Conservation (phyloP, 1,140 invertebrate species). For the Drosophila melanica region DNA sequence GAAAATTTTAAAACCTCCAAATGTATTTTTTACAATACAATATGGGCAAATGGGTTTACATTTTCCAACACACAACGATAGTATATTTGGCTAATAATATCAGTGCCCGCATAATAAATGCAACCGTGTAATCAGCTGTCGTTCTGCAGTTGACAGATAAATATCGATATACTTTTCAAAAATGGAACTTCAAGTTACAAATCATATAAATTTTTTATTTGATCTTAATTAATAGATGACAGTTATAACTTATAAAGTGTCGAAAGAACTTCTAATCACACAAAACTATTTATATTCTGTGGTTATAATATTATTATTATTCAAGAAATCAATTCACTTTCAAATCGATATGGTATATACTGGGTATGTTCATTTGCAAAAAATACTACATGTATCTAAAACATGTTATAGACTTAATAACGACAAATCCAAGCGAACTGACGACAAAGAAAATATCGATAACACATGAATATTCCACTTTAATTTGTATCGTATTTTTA, state of each 20-base stretch:
- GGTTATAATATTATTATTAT: not conserved
- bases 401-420: not conserved
- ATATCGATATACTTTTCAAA: not conserved
- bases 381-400: not conserved
- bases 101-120: constrained; percentile 11
- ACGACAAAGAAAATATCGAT: constrained; percentile 11
- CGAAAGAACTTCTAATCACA: not conserved
- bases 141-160: not conserved
- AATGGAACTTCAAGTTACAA: not conserved
- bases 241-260: not conserved
- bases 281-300: too few relatives aligned
- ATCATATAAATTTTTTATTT: not conserved
- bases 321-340: not conserved
- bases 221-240: too few relatives aligned
- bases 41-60: too few relatives aligned
- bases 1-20: constrained; percentile 11
- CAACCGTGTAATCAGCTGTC: constrained; percentile 3
- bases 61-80: constrained; percentile 10
- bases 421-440: not conserved
- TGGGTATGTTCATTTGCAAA: not conserved
- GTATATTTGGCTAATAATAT: not conserved
- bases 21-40: too few relatives aligned
- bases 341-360: not conserved
- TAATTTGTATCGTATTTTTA: constrained; percentile 32
- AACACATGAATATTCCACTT: constrained; percentile 21